Evolutionary conservation across 2,888 invertebrate species (phyloP).

Genomic region (Danaus chrysippus): DNA sequence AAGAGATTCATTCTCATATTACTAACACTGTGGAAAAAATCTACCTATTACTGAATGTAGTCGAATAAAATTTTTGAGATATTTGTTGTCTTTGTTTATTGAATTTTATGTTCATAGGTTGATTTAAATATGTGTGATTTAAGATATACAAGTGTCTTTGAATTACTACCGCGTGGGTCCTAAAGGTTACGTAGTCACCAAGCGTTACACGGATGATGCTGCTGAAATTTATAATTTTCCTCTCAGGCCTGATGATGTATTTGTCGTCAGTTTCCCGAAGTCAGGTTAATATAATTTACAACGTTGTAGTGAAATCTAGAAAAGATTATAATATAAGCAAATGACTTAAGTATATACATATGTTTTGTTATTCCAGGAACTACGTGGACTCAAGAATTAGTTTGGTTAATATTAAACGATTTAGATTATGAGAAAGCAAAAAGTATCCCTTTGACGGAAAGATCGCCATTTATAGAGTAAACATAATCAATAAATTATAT

Average conservation of each 20-base stretch:
- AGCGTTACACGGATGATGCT: conserved; percentile 72
- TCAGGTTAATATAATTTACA: conserved; percentile 73
- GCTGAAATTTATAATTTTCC: conserved; percentile 81
- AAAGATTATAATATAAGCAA: background rate
- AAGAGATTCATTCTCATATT: too few species aligned
- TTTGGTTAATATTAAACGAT: conserved; percentile 84
- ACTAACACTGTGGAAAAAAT: too few species aligned
- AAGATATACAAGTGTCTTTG: too few species aligned
- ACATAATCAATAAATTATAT: conserved; percentile 32
- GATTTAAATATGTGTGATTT: conserved; percentile 8
- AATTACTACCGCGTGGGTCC: conserved; percentile 25
- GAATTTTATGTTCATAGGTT: background rate
- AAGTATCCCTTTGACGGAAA: conserved; percentile 64
- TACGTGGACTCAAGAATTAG: conserved; percentile 85
- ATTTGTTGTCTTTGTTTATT: too few species aligned
- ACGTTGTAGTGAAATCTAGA: background rate
- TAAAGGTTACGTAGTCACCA: conserved; percentile 22
- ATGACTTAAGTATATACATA: background rate
- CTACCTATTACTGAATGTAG: too few species aligned
- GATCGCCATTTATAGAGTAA: conserved; percentile 87
- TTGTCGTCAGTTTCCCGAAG: conserved; percentile 84
- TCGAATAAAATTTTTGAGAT: too few species aligned
- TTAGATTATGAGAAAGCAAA: conserved; percentile 81
- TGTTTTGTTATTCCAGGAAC: conserved; percentile 60
- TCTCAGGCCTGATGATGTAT: conserved; percentile 80